Base-by-base conservation (phyloP, 1,140 invertebrate genomes). In the Holcopasites calliopsidis region DNA sequence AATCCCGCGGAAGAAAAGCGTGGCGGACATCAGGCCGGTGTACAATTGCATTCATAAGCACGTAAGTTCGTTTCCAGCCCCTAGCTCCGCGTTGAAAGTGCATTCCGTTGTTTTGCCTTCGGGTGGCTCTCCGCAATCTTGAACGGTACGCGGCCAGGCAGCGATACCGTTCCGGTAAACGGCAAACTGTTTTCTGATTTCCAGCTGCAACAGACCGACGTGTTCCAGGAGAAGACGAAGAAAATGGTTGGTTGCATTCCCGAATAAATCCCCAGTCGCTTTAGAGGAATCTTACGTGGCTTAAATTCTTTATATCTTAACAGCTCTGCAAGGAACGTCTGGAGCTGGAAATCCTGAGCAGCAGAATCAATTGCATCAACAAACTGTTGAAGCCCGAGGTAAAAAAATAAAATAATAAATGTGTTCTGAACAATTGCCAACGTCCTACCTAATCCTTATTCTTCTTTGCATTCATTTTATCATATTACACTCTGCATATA, bases 41-140 rank as follows among this genome's bases (percentile, higher is more conserved):
- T 92, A 90, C 81, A 88, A 90, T 79, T 92, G 89, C 68, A 86
- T 91, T 76, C 86, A 88, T 66, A 88, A 91, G 60, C 91, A 92
- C 84, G 90, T 91, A 85, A 92, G 90, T 90, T 84, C 61, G n/a
- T 58, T 52, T 55, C 28, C 23, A n/a, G 16, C 44, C 1, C 44
- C 44, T 13, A 47, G n/a, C 13, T 21, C 38, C 11, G 58, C 33
- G 44, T 18, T 18, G 55, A 77, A 60, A 55, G 42, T 44, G 58
- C 50, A 71, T 80, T 57, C 64, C 38, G 61, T 61, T 47, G 60
- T 70, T 70, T 49, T 55, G 69, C 72, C 11, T 40, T 61, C 26
- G 62, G 57, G 70, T 31, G 21, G 23, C 23, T n/a, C 16, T 0
- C 1, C 18, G 6, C 42, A 26, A 16, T 31, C 18, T 28, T 18